Evolutionary conservation across 2,888 invertebrate genomes (phyloP).

Genomic region (Aleiodes leptofemur): DNA sequence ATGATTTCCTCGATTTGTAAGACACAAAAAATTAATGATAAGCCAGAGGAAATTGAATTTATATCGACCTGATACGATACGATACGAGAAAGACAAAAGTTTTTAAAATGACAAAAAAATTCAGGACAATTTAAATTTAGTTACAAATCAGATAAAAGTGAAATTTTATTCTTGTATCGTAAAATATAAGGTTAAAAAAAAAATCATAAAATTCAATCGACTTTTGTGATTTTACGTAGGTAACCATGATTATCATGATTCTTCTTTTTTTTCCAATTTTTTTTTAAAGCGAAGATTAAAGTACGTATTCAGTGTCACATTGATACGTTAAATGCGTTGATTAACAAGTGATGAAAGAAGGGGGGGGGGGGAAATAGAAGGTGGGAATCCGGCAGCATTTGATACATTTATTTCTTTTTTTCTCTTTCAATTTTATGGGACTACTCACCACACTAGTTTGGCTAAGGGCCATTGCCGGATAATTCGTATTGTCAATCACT

Average conservation of each 20-base stretch:
- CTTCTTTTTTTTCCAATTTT: not conserved
- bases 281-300: not conserved
- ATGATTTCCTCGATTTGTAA: not conserved
- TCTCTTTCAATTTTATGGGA: constrained; percentile 45
- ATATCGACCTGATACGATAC: not conserved
- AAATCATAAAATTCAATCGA: too few species aligned
- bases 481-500: constrained; percentile 72
- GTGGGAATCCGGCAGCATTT: constrained; percentile 35
- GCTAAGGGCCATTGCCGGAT: constrained; percentile 81
- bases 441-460: constrained; percentile 82
- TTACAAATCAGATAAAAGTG: too few species aligned
- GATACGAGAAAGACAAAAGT: not conserved
- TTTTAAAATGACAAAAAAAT: too few species aligned
- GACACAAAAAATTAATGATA: not conserved
- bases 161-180: too few species aligned
- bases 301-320: constrained; percentile 3
- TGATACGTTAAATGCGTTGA: not conserved
- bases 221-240: not conserved
- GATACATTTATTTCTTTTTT: constrained; percentile 44
- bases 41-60: not conserved
- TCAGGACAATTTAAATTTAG: too few species aligned
- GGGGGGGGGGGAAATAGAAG: not conserved
- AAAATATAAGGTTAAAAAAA: too few species aligned
- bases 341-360: not conserved
- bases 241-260: constrained; percentile 23